These are phyloP conservation scores for Macrochelys suwanniensis DNA, from an alignment of 2,797 vertebrate genomes.

Conservation along the genomic window DNA sequence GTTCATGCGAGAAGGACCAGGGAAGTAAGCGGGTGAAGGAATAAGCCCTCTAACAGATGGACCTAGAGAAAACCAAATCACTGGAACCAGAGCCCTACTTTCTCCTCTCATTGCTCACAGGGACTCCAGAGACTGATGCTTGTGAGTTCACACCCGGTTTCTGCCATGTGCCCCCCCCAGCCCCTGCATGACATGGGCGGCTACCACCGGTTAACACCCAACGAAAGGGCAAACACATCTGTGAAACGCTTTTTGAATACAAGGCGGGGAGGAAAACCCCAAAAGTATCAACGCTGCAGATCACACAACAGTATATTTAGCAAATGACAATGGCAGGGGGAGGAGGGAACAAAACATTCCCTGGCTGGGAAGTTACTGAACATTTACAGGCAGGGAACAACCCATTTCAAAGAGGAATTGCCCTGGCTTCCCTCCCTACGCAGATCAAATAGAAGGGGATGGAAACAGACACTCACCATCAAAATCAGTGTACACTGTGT, in stretches of 20 bases:
- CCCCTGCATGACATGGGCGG: neutral
- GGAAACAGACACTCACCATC: conserved; percentile 87
- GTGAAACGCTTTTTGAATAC: conserved; percentile 53
- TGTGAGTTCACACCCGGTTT: neutral
- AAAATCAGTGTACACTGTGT: conserved; percentile 95
- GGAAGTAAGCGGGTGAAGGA: no score
- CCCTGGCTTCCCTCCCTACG: neutral
- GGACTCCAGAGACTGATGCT: no score
- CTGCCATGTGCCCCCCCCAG: neutral
- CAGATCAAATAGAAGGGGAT: neutral
- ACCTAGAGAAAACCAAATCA: neutral
- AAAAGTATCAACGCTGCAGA: neutral
- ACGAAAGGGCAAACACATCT: neutral
- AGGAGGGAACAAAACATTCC: neutral
- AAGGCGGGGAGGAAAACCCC: neutral
- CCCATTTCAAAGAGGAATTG: neutral
- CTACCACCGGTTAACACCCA: neutral
- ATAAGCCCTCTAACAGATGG: no score
- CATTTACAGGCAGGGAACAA: neutral
- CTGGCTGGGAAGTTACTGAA: neutral
- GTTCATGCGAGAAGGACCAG: no score
- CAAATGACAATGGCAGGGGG: neutral
- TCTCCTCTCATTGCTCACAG: neutral
- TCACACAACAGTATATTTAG: neutral
- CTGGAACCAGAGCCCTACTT: neutral